phyloP scores from a whole-genome alignment of 2,888 invertebrate species.

The Drosophila paramelanica region DNA sequence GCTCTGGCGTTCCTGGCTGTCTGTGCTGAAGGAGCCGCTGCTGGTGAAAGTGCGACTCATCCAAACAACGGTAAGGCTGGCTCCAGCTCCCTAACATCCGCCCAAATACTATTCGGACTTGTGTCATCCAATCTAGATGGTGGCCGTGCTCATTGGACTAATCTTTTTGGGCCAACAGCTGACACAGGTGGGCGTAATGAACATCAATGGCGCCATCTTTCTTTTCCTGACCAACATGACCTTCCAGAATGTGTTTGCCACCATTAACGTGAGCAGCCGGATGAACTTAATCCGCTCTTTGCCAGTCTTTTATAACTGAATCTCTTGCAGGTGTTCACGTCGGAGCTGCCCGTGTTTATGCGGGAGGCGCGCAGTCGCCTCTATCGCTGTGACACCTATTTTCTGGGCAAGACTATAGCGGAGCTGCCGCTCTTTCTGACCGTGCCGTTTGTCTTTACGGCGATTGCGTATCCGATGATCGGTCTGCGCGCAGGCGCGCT shows the following conservation, averaged over 20 bases:
- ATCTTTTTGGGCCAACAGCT: conserved; percentile 93
- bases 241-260: conserved; percentile 97
- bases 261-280: conserved; percentile 91
- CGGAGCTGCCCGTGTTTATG: conserved; percentile 94
- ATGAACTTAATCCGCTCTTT: not conserved
- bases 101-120: not conserved
- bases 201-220: conserved; percentile 96
- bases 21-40: conserved; percentile 95
- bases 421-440: conserved; percentile 94
- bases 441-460: conserved; percentile 92
- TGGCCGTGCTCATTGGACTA: conserved; percentile 93
- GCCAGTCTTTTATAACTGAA: not conserved
- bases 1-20: conserved; percentile 95
- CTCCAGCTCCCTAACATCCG: conserved; percentile 64
- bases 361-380: conserved; percentile 95
- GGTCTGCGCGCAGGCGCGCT: conserved; percentile 90
- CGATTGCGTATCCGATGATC: conserved; percentile 94
- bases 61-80: conserved; percentile 92
- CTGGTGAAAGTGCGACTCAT: conserved; percentile 94
- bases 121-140: conserved; percentile 87
- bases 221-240: conserved; percentile 96
- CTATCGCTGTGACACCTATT: conserved; percentile 96
- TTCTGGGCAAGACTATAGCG: conserved; percentile 94
- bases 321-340: conserved; percentile 91
- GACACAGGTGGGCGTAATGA: conserved; percentile 95